Conservation (phyloP, 2,888 invertebrate genomes). For the Idaea straminata region DNA sequence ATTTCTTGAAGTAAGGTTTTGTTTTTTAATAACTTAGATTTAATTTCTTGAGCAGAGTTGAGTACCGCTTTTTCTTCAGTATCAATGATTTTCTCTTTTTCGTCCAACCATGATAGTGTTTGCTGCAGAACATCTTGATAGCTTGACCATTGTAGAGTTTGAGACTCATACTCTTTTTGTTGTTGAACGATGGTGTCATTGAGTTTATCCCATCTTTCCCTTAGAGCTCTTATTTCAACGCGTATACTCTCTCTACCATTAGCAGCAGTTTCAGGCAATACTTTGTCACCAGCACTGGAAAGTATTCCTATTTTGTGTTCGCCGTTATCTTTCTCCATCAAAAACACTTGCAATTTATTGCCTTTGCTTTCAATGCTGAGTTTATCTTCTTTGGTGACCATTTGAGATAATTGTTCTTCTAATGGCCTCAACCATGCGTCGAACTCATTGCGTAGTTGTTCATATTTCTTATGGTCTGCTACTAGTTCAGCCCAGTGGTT, state of each 20-base stretch:
- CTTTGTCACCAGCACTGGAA: constrained; percentile 89
- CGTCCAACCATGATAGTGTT: constrained; percentile 91
- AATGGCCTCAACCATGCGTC: constrained; percentile 88
- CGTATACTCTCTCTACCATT: constrained; percentile 93
- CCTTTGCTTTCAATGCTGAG: constrained; percentile 83
- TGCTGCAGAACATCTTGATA: constrained; percentile 93
- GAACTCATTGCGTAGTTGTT: constrained; percentile 86
- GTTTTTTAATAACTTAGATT: constrained; percentile 90
- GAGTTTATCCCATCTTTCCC: constrained; percentile 93
- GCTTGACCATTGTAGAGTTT: constrained; percentile 89
- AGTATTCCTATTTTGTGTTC: constrained; percentile 88
- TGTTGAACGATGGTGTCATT: constrained; percentile 90
- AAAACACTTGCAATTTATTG: constrained; percentile 85
- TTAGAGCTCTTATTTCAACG: constrained; percentile 88
- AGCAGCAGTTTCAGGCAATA: constrained; percentile 95
- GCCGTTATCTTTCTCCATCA: constrained; percentile 91
- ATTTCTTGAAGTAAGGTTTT: constrained; percentile 95
- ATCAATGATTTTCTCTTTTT: constrained; percentile 88
- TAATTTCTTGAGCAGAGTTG: constrained; percentile 90
- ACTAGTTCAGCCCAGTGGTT: constrained; percentile 91
- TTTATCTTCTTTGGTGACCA: constrained; percentile 83
- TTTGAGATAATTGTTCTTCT: constrained; percentile 83
- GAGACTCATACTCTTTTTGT: constrained; percentile 91
- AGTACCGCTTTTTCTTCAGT: constrained; percentile 85
- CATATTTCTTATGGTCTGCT: constrained; percentile 90